Percentiles rank a stretch among this genome's conserved stretches.
Conservation (phyloP, 2,113 vertebrate genomes). For the Cnemophilus loriae region DNA sequence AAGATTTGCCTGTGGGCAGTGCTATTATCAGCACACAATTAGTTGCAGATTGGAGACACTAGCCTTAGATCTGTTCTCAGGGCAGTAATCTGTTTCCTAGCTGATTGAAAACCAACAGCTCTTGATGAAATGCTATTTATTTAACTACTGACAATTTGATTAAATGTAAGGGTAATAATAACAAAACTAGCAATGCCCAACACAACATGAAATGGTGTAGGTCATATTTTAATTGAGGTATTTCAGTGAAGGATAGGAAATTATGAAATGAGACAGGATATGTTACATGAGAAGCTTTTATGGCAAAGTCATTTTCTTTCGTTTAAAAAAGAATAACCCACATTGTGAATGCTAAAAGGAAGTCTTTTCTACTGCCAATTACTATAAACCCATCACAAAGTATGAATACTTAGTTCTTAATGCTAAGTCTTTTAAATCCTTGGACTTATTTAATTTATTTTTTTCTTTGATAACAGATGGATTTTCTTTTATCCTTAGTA, state of each 20-base stretch:
- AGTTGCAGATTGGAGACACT: slow-evolving; percentile 26
- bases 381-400: slow-evolving; percentile 45
- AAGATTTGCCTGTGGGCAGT: slow-evolving; percentile 26
- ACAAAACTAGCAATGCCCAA: not conserved
- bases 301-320: not conserved
- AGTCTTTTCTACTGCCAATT: slow-evolving; percentile 36
- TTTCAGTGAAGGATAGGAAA: not conserved
- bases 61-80: not conserved
- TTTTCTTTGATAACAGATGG: slow-evolving; percentile 52
- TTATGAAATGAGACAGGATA: not conserved
- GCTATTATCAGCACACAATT: slow-evolving; percentile 22
- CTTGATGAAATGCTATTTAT: slow-evolving; percentile 37
- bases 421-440: slow-evolving; percentile 63
- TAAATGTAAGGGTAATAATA: slow-evolving; percentile 28
- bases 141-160: slow-evolving; percentile 40
- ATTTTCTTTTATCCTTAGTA: slow-evolving; percentile 61
- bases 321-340: not conserved
- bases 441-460: slow-evolving; percentile 52
- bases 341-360: slow-evolving; percentile 22
- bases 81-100: not conserved
- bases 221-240: slow-evolving; percentile 3
- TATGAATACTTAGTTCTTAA: slow-evolving; percentile 44
- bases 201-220: not conserved
- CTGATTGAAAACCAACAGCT: slow-evolving; percentile 2
- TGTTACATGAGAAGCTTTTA: not conserved